phyloP scores from a whole-genome alignment of 2,888 invertebrate genomes.

The Poecilus cupreus region DNA sequence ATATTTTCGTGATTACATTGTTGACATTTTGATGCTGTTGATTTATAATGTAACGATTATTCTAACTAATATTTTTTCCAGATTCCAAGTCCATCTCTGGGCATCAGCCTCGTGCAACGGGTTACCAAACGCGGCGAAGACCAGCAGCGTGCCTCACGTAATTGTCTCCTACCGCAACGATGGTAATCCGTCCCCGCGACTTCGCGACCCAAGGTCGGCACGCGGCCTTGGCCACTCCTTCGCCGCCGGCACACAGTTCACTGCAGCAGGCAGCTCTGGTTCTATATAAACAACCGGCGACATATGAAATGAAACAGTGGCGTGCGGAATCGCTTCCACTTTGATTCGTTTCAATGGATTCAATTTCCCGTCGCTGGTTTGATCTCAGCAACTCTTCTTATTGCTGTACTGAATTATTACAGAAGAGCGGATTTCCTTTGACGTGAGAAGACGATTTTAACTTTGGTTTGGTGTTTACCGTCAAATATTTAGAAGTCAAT shows the following conservation, averaged over 20 bases:
- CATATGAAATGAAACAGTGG: slow-evolving; percentile 51
- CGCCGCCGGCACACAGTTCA: slow-evolving; percentile 2
- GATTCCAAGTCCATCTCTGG: neutral
- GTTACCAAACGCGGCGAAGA: neutral
- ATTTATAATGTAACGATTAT: too few relatives aligned
- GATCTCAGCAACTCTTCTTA: slow-evolving; percentile 36
- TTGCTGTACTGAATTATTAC: slow-evolving; percentile 41
- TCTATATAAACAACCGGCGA: slow-evolving; percentile 47
- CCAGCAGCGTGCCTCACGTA: neutral
- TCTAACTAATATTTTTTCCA: too few relatives aligned
- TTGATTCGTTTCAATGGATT: slow-evolving; percentile 51
- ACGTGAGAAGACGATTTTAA: neutral
- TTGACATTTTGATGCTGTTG: too few relatives aligned
- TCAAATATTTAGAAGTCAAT: slow-evolving; percentile 21
- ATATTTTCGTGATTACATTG: too few relatives aligned
- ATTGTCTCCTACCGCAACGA: neutral
- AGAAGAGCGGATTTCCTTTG: slow-evolving; percentile 33
- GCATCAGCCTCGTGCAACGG: neutral
- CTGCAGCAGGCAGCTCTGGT: neutral
- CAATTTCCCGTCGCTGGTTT: slow-evolving; percentile 50
- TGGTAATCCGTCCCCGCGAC: neutral
- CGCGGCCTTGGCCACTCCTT: slow-evolving; percentile 56
- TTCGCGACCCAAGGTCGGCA: slow-evolving; percentile 16
- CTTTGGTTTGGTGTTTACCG: neutral
- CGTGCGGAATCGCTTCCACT: slow-evolving; percentile 39